Conservation (phyloP, 2,797 vertebrate genomes). For the Poeciliopsis infans region DNA sequence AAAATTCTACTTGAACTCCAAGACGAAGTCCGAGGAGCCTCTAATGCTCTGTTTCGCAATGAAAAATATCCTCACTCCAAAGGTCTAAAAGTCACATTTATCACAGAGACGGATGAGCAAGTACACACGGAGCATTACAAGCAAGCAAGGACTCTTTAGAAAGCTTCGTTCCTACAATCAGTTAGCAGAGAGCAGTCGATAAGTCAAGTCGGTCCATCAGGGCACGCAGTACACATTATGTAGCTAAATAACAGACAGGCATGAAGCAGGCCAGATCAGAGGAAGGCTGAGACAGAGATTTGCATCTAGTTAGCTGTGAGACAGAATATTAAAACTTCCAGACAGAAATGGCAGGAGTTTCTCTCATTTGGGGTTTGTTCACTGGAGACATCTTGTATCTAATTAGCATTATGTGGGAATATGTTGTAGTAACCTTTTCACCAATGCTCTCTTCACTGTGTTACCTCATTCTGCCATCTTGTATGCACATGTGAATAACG, state of each 20-base stretch:
- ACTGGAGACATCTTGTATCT: conserved; percentile 41
- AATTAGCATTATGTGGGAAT: conserved; percentile 51
- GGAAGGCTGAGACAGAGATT: not conserved
- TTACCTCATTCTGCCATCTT: conserved; percentile 13
- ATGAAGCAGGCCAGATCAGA: not conserved
- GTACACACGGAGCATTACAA: not conserved
- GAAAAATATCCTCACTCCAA: not conserved
- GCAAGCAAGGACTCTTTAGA: not conserved
- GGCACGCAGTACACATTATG: conserved; percentile 17
- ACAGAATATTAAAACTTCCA: conserved; percentile 4
- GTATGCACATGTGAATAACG: conserved; percentile 6
- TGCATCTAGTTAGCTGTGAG: not conserved
- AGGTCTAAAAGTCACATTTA: not conserved
- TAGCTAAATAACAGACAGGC: conserved; percentile 26
- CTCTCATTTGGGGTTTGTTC: conserved; percentile 22
- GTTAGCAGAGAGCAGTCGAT: not conserved
- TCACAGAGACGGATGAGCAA: not conserved
- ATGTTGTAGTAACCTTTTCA: conserved; percentile 58
- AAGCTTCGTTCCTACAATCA: not conserved
- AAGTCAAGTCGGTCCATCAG: not conserved
- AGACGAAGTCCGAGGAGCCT: not conserved
- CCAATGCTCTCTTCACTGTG: conserved; percentile 40
- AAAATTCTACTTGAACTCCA: not conserved
- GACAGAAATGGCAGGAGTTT: conserved; percentile 6
- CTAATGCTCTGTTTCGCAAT: not conserved